These are phyloP conservation scores for Abrostola tripartita DNA, from an alignment of 2,888 invertebrate genomes.

Conservation along the genomic window DNA sequence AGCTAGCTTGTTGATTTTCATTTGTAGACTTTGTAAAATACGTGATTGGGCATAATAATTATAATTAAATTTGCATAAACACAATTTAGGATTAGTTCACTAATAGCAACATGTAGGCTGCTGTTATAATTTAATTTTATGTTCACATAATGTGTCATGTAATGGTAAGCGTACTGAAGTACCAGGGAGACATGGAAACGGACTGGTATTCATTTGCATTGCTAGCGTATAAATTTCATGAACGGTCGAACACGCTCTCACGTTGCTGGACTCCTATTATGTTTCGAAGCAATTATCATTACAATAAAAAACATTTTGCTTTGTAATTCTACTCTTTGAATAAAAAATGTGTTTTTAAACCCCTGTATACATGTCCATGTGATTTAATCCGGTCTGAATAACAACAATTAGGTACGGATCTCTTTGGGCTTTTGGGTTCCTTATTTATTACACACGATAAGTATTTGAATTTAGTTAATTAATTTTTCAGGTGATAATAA, in stretches of 20 bases:
- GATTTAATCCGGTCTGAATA: not conserved
- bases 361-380: too few species aligned
- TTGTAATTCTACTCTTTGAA: constrained; percentile 9
- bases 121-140: constrained; percentile 10
- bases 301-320: constrained; percentile 25
- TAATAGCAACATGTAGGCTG: constrained; percentile 1
- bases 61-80: constrained; percentile 15
- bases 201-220: constrained; percentile 53
- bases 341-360: constrained; percentile 6
- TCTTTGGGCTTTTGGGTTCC: not conserved
- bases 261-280: constrained; percentile 38
- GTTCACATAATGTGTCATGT: constrained; percentile 28
- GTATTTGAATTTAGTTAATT: too few species aligned
- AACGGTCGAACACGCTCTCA: constrained; percentile 36
- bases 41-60: constrained; percentile 24
- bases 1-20: too few species aligned
- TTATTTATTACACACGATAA: too few species aligned
- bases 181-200: constrained; percentile 49
- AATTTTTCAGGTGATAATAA: too few species aligned
- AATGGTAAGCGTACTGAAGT: constrained; percentile 26
- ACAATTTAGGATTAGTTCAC: constrained; percentile 24
- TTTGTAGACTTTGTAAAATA: constrained; percentile 3
- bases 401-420: constrained; percentile 18
- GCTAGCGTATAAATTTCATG: constrained; percentile 48
- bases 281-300: constrained; percentile 32